Percentiles rank a stretch among this genome's conserved stretches.
Evolutionary conservation across 1,140 invertebrate species (phyloP).

Genomic region (Dolichoris vasculosae): DNA sequence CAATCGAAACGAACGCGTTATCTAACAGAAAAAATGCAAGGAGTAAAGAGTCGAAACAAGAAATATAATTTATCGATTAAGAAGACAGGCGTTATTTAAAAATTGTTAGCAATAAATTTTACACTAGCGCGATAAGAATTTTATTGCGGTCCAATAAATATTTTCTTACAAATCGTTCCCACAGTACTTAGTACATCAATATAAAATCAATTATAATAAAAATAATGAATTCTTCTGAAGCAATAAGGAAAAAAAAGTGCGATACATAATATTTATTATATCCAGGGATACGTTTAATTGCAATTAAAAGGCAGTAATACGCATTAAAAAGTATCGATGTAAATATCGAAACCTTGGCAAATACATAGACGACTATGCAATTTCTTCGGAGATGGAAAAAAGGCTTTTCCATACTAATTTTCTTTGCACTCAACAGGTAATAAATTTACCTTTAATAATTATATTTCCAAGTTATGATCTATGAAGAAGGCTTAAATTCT

Average conservation of each 20-base stretch:
- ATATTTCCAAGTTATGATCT: background rate
- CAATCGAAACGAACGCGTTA: background rate
- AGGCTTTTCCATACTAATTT: constrained; percentile 10
- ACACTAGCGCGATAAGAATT: background rate
- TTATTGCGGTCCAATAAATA: background rate
- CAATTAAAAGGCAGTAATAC: too few species aligned
- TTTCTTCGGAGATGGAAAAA: background rate
- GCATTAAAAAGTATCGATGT: too few species aligned
- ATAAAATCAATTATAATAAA: constrained; percentile 2
- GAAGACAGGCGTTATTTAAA: background rate
- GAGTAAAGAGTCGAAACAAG: background rate
- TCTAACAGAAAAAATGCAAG: background rate
- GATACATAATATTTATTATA: background rate
- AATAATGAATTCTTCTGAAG: background rate
- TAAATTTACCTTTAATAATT: constrained; percentile 6
- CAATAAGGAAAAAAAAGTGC: background rate
- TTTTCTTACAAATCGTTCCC: constrained; percentile 7
- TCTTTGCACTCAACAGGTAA: background rate
- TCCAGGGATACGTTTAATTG: background rate
- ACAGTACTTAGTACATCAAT: background rate
- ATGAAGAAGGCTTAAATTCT: background rate
- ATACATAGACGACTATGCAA: too few species aligned
- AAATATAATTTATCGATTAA: background rate
- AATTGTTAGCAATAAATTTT: background rate
- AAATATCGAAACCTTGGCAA: too few species aligned